These are phyloP conservation scores for Mylabris sibirica DNA, from an alignment of 2,888 invertebrate species.

Conservation along the genomic window DNA sequence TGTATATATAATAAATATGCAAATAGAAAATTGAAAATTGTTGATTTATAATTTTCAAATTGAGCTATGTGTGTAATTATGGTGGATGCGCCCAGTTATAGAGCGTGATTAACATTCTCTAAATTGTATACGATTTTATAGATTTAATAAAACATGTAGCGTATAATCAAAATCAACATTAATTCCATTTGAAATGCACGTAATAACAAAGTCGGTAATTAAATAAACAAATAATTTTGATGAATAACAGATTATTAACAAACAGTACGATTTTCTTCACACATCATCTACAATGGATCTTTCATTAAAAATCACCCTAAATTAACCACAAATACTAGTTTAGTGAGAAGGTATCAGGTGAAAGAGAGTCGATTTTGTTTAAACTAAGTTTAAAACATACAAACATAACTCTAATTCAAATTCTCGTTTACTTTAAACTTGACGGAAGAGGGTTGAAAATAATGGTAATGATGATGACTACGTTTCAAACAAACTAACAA, in stretches of 20 bases:
- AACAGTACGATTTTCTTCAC: constrained; percentile 1
- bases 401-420: no score
- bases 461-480: no score
- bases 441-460: no score
- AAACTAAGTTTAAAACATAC: no score
- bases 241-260: constrained; percentile 28
- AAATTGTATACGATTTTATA: constrained; percentile 3
- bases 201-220: constrained; percentile 41
- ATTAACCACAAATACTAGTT: no score
- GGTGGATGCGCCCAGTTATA: constrained; percentile 25
- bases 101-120: constrained; percentile 1
- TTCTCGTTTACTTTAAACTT: no score
- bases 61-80: constrained; percentile 11
- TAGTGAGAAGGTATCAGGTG: no score
- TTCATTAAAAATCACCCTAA: no score
- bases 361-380: no score
- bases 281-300: no score
- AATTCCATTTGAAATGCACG: constrained; percentile 33
- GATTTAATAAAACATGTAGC: neutral
- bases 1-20: constrained; percentile 22
- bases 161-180: constrained; percentile 40
- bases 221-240: constrained; percentile 43
- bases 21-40: constrained; percentile 12
- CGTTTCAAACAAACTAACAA: no score
- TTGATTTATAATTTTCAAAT: constrained; percentile 19